phyloP scores from a whole-genome alignment of 2,888 invertebrate species.

The Habrosyne pyritoides region DNA sequence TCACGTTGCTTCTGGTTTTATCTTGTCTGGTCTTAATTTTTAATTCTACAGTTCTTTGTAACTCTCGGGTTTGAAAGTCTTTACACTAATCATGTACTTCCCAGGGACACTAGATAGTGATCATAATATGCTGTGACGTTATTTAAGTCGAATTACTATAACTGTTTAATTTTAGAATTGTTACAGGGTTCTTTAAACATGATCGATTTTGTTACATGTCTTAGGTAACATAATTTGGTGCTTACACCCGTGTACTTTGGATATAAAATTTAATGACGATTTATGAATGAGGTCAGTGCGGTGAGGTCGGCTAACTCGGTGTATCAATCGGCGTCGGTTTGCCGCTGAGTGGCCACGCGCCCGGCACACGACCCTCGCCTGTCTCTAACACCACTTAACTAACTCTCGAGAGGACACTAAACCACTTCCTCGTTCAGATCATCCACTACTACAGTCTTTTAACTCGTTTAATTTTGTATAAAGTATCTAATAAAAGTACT shows the following conservation, averaged over 20 bases:
- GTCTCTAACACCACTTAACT: slow-evolving; percentile 8
- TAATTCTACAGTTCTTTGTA: not conserved
- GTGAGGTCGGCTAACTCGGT: slow-evolving; percentile 64
- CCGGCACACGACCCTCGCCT: slow-evolving; percentile 53
- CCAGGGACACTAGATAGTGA: too few relatives aligned
- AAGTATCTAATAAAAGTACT: not conserved
- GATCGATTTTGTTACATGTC: slow-evolving; percentile 12
- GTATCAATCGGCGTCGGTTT: slow-evolving; percentile 48
- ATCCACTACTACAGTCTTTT: slow-evolving; percentile 14
- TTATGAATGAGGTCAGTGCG: slow-evolving; percentile 80
- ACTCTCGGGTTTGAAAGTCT: not conserved
- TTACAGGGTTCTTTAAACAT: not conserved
- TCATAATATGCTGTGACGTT: too few relatives aligned
- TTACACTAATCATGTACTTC: not conserved
- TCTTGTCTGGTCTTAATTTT: slow-evolving; percentile 17
- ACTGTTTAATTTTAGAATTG: too few relatives aligned
- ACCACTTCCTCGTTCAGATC: slow-evolving; percentile 17
- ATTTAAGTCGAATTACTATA: too few relatives aligned
- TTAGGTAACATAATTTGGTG: slow-evolving; percentile 43
- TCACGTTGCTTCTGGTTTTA: slow-evolving; percentile 29
- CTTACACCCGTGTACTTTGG: slow-evolving; percentile 64
- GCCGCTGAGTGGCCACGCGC: slow-evolving; percentile 53
- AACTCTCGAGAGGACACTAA: slow-evolving; percentile 24
- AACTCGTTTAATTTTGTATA: not conserved
- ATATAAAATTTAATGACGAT: slow-evolving; percentile 75